Percentiles rank a stretch among this genome's conserved stretches.
These are phyloP conservation scores for Montipora foliosa DNA, from an alignment of 64 coral and sea anemone species.

Conservation along the genomic window DNA sequence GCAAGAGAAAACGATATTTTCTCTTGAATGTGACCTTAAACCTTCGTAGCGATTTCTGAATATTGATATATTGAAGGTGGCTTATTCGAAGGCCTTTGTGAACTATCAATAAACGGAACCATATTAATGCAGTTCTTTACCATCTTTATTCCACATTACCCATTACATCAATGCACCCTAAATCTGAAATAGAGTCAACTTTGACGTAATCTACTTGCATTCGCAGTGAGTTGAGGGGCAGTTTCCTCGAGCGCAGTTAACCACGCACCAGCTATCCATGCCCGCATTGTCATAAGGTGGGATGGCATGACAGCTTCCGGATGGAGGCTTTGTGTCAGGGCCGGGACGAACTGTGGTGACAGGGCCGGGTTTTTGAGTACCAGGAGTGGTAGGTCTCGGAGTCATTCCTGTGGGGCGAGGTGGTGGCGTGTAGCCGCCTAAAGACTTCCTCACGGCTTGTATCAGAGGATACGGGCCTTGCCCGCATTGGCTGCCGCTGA, in stretches of 20 bases:
- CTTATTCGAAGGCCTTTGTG: no score
- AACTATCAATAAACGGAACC: no score
- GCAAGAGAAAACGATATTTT: no score
- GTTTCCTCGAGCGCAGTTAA: conserved; percentile 19
- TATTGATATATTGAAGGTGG: no score
- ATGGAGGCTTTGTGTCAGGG: background rate
- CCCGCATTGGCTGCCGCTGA: conserved; percentile 51
- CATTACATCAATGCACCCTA: background rate
- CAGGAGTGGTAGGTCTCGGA: background rate
- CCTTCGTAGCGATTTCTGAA: no score
- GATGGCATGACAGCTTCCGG: conserved; percentile 13
- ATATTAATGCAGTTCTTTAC: background rate
- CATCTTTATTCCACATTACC: background rate
- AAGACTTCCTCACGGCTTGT: conserved; percentile 22
- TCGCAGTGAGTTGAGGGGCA: conserved; percentile 59
- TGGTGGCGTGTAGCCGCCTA: conserved; percentile 23
- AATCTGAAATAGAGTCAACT: background rate
- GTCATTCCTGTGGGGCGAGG: conserved; percentile 17
- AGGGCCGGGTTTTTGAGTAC: background rate
- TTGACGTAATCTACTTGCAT: background rate
- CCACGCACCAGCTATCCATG: conserved; percentile 35
- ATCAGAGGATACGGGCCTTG: conserved; percentile 42
- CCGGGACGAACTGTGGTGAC: background rate
- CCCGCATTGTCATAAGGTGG: conserved; percentile 64
- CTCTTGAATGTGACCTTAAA: no score